Base-by-base conservation (phyloP, 2,797 vertebrate species). In the Siniperca scherzeri region DNA sequence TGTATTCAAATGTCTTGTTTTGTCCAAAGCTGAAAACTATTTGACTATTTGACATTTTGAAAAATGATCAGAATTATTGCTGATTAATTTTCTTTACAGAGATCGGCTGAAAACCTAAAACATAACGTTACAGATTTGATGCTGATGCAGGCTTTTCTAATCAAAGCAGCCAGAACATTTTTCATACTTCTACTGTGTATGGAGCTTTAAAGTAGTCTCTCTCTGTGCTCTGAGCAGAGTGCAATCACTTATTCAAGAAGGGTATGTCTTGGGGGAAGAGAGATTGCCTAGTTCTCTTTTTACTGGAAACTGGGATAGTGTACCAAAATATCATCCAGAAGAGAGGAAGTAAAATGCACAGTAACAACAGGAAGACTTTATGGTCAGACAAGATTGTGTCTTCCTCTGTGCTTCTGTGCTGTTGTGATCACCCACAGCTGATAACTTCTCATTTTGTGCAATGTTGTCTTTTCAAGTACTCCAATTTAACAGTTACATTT, bases 171-270 rank as follows among this genome's bases (percentile, higher is more conserved):
- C 17, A 13, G 38, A 59, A 17, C n/a, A 46, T 73, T 67, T 65
- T 61, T 73, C 64, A 44, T 80, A 7, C 22, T 67, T 48, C 33
- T 66, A 5, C 61, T 61, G 2, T 75, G 56, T 55, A n/a, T 68
- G 3, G 1, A 56, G 38, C 21, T 59, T 55, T 16, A 17, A 62
- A 62, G 36, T 9, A 22, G 36, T 44, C 64, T 77, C 27, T 72
- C 27, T 75, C 36, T 68, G n/a, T 21, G 48, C 73, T 61, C 74
- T 44, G 44, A 83, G 78, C 60, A 33, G 44, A 79, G 60, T 40
- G n/a, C 21, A 65, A 25, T 91, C 46, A 82, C 60, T 86, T 76
- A 89, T 87, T 85, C 44, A 88, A 56, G 61, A 72, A 57, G 66
- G 7, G 50, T 66, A 61, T 62, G 14, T 66, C 60, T 67, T 13